phyloP scores from a whole-genome alignment of 2,113 vertebrate genomes.

The Sula dactylatra region DNA sequence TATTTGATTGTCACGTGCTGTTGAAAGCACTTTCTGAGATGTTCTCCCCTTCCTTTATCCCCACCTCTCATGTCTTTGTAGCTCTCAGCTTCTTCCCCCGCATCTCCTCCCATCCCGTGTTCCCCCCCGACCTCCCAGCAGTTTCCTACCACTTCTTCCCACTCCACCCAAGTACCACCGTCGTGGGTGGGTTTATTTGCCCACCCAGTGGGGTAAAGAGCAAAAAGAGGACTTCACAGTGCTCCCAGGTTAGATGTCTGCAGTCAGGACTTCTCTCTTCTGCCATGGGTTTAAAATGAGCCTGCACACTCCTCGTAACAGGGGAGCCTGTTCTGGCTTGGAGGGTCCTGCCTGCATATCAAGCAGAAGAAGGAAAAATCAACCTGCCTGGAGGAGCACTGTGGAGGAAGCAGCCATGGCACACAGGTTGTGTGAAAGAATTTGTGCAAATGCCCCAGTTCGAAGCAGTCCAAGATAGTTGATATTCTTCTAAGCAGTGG shows the following conservation, averaged over 20 bases:
- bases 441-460: not conserved
- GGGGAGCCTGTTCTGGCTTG: not conserved
- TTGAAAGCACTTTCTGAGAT: not conserved
- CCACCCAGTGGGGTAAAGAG: not conserved
- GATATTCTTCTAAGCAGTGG: not conserved
- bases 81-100: not conserved
- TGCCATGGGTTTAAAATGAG: not conserved
- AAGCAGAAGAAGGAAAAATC: not conserved
- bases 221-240: not conserved
- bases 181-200: not conserved
- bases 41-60: not conserved
- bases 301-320: accelerated
- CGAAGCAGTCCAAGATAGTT: not conserved
- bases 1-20: not conserved
- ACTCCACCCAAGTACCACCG: not conserved
- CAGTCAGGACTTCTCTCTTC: not conserved
- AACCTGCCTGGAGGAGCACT: not conserved
- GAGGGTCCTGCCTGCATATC: not conserved
- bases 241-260: not conserved
- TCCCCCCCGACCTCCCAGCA: not conserved
- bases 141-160: not conserved
- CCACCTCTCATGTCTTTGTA: not conserved
- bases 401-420: not conserved
- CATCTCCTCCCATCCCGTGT: not conserved
- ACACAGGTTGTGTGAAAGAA: not conserved